phyloP scores from a whole-genome alignment of 2,113 vertebrate species.

The Macrotus californicus region DNA sequence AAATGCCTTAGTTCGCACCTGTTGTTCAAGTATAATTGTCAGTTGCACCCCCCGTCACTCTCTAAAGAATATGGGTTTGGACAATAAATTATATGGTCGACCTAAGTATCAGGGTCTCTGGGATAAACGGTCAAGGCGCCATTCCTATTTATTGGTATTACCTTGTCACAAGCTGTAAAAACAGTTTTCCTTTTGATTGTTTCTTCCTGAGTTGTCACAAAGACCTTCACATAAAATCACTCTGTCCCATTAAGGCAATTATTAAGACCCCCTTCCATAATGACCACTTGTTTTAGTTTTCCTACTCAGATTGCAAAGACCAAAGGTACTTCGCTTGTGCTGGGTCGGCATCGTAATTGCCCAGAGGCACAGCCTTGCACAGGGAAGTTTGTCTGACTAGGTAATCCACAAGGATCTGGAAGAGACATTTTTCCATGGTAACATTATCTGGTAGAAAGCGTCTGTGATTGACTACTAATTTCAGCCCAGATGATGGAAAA shows the following conservation, averaged over 20 bases:
- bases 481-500: constrained; percentile 25
- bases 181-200: constrained; percentile 77
- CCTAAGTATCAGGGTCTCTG: constrained; percentile 28
- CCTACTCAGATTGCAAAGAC: constrained; percentile 69
- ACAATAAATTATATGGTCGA: constrained; percentile 56
- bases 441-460: constrained; percentile 32
- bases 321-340: constrained; percentile 69
- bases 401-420: constrained; percentile 24
- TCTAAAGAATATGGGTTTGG: constrained; percentile 2
- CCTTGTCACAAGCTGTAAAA: constrained; percentile 77
- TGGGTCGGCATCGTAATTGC: constrained; percentile 63
- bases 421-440: constrained; percentile 47
- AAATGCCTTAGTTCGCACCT: constrained; percentile 21
- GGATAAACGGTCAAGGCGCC: constrained; percentile 53
- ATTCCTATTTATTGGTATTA: constrained; percentile 69
- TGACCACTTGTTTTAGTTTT: constrained; percentile 66
- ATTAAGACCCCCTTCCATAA: constrained; percentile 70
- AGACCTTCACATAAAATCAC: constrained; percentile 73
- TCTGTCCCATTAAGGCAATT: constrained; percentile 81
- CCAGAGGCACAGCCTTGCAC: constrained; percentile 28
- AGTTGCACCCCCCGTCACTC: background rate
- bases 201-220: constrained; percentile 80
- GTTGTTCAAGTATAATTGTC: constrained; percentile 33
- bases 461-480: background rate
- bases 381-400: constrained; percentile 20